Evolutionary conservation across 30 jellyfish, hydroid and myxozoan species (phyloP).

Genomic region (Aurelia coerulea): DNA sequence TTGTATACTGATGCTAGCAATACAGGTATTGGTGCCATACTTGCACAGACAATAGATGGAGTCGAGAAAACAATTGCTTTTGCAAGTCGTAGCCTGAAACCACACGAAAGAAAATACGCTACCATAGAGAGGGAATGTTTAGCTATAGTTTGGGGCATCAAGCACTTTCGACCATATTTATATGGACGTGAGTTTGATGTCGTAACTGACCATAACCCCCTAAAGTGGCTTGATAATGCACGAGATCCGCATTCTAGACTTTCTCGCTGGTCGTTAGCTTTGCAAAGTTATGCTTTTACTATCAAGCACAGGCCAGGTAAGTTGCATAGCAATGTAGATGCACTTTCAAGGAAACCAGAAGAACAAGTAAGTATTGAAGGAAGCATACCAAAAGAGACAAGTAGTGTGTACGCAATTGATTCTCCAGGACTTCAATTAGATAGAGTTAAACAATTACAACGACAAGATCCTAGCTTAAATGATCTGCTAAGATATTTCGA

Average conservation of each 20-base stretch:
- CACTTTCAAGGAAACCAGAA: too few species aligned
- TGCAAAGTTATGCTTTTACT: too few species aligned
- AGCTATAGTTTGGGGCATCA: constrained; percentile 20
- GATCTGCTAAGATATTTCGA: constrained; percentile 41
- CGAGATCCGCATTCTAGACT: too few species aligned
- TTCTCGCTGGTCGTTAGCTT: too few species aligned
- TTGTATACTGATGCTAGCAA: too few species aligned
- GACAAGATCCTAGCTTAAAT: constrained; percentile 41
- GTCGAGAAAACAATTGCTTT: constrained; percentile 31
- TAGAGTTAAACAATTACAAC: constrained; percentile 20
- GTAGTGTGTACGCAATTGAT: constrained; percentile 11
- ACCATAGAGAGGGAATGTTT: constrained; percentile 38
- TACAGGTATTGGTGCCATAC: constrained; percentile 23
- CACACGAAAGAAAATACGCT: constrained; percentile 40
- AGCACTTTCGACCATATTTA: too few species aligned
- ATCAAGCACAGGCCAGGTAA: too few species aligned
- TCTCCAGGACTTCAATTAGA: constrained; percentile 59
- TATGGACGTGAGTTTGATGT: too few species aligned
- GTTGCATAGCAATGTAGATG: too few species aligned
- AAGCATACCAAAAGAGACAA: constrained; percentile 42
- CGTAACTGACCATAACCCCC: too few species aligned
- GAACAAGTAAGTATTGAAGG: constrained; percentile 5
- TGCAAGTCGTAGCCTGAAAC: constrained; percentile 49
- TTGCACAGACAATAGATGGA: constrained; percentile 59
- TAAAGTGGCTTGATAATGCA: too few species aligned